Conservation (phyloP, 1,140 invertebrate genomes). For the Tetragnatha versicolor region DNA sequence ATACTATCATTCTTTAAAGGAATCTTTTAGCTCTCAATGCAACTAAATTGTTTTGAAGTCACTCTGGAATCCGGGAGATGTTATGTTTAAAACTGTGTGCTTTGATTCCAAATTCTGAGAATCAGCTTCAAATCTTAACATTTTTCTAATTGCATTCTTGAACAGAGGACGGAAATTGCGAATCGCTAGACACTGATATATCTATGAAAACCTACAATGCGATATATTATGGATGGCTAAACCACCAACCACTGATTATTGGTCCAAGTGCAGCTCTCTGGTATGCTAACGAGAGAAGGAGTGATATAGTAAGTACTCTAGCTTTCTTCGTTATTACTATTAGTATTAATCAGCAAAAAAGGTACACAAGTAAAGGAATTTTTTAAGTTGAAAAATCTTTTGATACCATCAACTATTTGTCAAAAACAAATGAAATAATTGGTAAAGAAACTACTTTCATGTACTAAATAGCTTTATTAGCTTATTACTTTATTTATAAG, state of each 20-base stretch:
- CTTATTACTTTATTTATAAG: neutral
- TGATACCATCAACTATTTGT: too few species aligned
- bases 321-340: too few species aligned
- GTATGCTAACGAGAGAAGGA: neutral
- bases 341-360: too few species aligned
- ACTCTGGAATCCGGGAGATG: neutral
- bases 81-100: neutral
- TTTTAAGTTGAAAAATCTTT: too few species aligned
- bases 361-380: too few species aligned
- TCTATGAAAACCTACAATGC: neutral
- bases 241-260: slow-evolving; percentile 17
- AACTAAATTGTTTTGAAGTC: neutral
- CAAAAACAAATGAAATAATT: too few species aligned
- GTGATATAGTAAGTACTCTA: slow-evolving; percentile 35
- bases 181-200: neutral
- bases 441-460: too few species aligned
- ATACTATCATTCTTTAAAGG: too few species aligned
- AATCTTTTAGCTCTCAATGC: too few species aligned
- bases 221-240: slow-evolving; percentile 35
- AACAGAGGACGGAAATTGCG: neutral
- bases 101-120: neutral
- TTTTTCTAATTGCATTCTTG: neutral
- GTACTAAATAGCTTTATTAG: too few species aligned
- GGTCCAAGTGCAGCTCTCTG: slow-evolving; percentile 31
- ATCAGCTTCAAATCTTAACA: too few species aligned